Conservation (phyloP, 2,888 invertebrate genomes). For the Dermolepida albohirtum region DNA sequence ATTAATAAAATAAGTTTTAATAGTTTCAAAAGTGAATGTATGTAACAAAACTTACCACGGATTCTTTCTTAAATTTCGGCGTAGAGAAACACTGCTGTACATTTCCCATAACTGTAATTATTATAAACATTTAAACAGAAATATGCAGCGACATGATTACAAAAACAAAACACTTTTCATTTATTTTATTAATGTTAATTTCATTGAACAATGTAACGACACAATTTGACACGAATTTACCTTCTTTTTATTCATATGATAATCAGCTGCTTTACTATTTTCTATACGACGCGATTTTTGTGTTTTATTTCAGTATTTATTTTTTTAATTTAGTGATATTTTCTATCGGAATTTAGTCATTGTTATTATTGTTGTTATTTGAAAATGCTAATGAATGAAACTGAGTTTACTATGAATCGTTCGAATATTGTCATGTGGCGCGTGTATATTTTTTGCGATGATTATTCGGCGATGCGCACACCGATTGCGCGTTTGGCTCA, state of each 20-base stretch:
- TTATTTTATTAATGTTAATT: no score
- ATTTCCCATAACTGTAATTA: conserved; percentile 47
- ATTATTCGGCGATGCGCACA: conserved; percentile 48
- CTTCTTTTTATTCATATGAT: conserved; percentile 1
- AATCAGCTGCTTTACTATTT: conserved; percentile 5
- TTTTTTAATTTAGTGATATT: conserved; percentile 3
- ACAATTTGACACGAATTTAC: conserved; percentile 21
- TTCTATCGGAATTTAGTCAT: conserved; percentile 8
- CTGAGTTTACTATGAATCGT: conserved; percentile 47
- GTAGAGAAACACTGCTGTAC: conserved; percentile 49
- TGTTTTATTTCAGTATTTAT: conserved; percentile 3
- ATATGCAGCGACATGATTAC: conserved; percentile 10
- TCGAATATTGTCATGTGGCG: conserved; percentile 48
- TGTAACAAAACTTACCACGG: conserved; percentile 49
- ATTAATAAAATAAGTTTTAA: conserved; percentile 16
- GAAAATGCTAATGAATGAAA: conserved; percentile 34
- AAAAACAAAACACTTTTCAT: conserved; percentile 6
- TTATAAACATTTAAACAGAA: conserved; percentile 22
- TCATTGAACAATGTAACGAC: not conserved
- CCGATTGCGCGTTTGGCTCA: conserved; percentile 45
- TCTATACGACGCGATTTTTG: not conserved
- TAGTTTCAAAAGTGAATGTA: conserved; percentile 12
- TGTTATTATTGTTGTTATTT: conserved; percentile 20
- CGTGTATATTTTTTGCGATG: conserved; percentile 50
- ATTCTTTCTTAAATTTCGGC: conserved; percentile 47